Evolutionary conservation across 2,888 invertebrate species (phyloP).

Genomic region (Chrysodeixis includens): DNA sequence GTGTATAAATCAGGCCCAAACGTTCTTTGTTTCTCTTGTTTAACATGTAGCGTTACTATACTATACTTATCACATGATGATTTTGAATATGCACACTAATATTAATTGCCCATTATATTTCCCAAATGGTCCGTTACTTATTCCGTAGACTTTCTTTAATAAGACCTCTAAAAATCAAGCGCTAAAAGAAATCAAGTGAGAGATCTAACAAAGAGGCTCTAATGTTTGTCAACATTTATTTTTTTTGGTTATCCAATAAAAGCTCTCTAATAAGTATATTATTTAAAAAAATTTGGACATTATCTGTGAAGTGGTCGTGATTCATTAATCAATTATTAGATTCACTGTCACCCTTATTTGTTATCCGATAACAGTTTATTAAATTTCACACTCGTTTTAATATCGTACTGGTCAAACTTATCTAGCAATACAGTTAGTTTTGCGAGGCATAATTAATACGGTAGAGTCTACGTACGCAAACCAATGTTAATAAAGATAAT

Average conservation of each 20-base stretch:
- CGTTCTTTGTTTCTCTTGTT: constrained; percentile 32
- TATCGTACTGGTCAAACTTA: constrained; percentile 74
- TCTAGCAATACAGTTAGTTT: constrained; percentile 74
- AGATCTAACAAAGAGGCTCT: neutral
- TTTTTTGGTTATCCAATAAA: constrained; percentile 32
- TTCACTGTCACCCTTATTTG: constrained; percentile 74
- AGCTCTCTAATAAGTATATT: constrained; percentile 31
- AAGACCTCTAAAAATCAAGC: neutral
- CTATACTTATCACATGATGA: constrained; percentile 10
- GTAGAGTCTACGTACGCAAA: constrained; percentile 71
- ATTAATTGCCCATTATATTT: neutral
- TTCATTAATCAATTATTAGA: constrained; percentile 79
- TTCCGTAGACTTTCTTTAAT: neutral
- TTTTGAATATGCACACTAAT: neutral
- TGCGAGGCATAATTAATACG: constrained; percentile 79
- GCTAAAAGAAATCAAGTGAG: neutral
- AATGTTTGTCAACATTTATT: neutral
- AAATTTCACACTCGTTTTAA: constrained; percentile 79
- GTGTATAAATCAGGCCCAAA: constrained; percentile 39
- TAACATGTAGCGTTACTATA: constrained; percentile 15
- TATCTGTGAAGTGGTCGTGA: constrained; percentile 72
- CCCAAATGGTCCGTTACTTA: neutral
- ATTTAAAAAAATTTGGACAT: constrained; percentile 49
- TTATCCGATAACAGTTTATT: constrained; percentile 83
- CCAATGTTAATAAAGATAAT: constrained; percentile 83